Conservation (phyloP, 2,888 invertebrate genomes). For the Cheilosia grossa region DNA sequence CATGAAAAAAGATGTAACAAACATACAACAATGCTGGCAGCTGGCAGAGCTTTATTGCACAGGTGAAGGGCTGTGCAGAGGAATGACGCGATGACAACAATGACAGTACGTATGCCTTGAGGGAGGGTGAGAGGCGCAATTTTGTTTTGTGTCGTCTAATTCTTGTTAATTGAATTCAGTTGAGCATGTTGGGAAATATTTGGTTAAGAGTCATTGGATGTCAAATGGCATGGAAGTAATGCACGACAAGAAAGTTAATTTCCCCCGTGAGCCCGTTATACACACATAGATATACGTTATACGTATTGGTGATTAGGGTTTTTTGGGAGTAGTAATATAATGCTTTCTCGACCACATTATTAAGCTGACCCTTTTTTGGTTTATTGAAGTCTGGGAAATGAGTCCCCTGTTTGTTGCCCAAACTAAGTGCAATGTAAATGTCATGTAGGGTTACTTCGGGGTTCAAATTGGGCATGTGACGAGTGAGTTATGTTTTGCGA, state of each 20-base stretch:
- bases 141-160: conserved; percentile 30
- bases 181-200: conserved; percentile 66
- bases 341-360: conserved; percentile 20
- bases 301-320: conserved; percentile 34
- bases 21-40: conserved; percentile 14
- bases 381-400: conserved; percentile 6
- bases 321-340: conserved; percentile 26
- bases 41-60: conserved; percentile 46
- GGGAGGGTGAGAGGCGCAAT: background rate
- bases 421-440: background rate
- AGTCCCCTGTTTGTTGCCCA: background rate
- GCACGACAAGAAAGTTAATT: conserved; percentile 65
- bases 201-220: conserved; percentile 72
- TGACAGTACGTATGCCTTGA: conserved; percentile 39
- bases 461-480: too few species aligned
- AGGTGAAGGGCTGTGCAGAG: conserved; percentile 41
- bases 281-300: background rate
- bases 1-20: conserved; percentile 53
- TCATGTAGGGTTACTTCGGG: too few species aligned
- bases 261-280: conserved; percentile 31
- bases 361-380: conserved; percentile 9
- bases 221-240: conserved; percentile 70
- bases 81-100: background rate
- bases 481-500: too few species aligned
- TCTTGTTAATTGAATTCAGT: conserved; percentile 69